phyloP scores from a whole-genome alignment of 2,888 invertebrate species.

The Drosophila buzzatii region DNA sequence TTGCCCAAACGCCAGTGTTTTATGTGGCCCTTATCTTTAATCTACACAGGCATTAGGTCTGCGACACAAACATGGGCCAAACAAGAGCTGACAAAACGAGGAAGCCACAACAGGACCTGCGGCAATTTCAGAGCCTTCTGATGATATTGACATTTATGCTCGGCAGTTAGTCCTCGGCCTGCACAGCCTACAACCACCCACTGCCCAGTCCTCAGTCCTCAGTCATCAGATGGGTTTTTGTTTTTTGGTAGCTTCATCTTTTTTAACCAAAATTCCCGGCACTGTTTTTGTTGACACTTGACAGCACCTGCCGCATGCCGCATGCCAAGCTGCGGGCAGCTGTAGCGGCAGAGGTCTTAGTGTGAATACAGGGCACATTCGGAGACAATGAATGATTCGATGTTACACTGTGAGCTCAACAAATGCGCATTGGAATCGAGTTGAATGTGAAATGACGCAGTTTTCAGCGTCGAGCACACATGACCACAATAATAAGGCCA shows the following conservation, averaged over 20 bases:
- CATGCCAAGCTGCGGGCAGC: slow-evolving; percentile 17
- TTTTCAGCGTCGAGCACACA: slow-evolving; percentile 41
- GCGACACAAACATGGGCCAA: slow-evolving; percentile 60
- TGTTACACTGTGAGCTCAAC: slow-evolving; percentile 21
- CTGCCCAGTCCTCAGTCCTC: slow-evolving; percentile 7
- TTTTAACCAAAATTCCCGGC: slow-evolving; percentile 34
- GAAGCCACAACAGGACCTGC: slow-evolving; percentile 59
- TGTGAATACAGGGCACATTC: slow-evolving; percentile 15
- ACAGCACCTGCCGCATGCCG: slow-evolving; percentile 71
- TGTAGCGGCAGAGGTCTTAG: slow-evolving; percentile 1
- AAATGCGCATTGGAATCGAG: slow-evolving; percentile 39
- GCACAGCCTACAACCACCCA: background rate
- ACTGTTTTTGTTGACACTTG: slow-evolving; percentile 68
- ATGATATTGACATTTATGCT: slow-evolving; percentile 77
- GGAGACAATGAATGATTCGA: slow-evolving; percentile 25
- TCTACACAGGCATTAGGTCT: slow-evolving; percentile 72
- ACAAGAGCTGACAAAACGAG: slow-evolving; percentile 34
- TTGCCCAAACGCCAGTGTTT: slow-evolving; percentile 55
- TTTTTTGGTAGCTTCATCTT: slow-evolving; percentile 46
- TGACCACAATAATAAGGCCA: slow-evolving; percentile 56
- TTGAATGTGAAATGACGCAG: slow-evolving; percentile 47
- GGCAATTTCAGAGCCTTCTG: slow-evolving; percentile 52
- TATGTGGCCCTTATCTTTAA: slow-evolving; percentile 73
- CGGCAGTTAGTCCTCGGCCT: slow-evolving; percentile 43
- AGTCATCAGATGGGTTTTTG: slow-evolving; percentile 12